Conservation (phyloP, 2,888 invertebrate species). For the Opisthograptis luteolata region DNA sequence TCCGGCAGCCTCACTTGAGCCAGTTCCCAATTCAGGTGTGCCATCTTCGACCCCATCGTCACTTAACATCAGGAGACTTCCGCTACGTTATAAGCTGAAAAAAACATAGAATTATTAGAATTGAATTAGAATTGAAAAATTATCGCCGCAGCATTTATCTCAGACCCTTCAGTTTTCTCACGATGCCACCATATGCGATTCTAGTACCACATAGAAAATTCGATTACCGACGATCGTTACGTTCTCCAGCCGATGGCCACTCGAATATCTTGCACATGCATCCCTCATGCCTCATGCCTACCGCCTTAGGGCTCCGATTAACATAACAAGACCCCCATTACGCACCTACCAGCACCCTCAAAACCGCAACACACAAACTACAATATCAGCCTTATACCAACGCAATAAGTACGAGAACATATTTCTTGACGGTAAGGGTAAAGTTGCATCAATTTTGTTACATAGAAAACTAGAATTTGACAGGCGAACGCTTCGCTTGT, state of each 20-base stretch:
- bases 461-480: slow-evolving; percentile 77
- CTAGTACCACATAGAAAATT: slow-evolving; percentile 23
- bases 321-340: slow-evolving; percentile 82
- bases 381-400: not conserved
- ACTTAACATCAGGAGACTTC: no score
- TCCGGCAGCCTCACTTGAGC: no score
- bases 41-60: no score
- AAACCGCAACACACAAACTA: not conserved
- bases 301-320: slow-evolving; percentile 73
- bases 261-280: slow-evolving; percentile 61
- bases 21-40: no score
- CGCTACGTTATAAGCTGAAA: no score
- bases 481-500: slow-evolving; percentile 83
- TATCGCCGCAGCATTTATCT: not conserved
- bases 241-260: slow-evolving; percentile 54
- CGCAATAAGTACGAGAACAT: not conserved
- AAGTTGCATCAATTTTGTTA: slow-evolving; percentile 26
- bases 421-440: not conserved
- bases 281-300: slow-evolving; percentile 49
- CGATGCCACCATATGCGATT: slow-evolving; percentile 17
- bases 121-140: no score
- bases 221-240: slow-evolving; percentile 47
- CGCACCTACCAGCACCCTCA: slow-evolving; percentile 45
- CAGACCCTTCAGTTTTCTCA: slow-evolving; percentile 15
- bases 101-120: no score